Evolutionary conservation across 1,140 invertebrate genomes (phyloP).

Genomic region (Ceratosolen fusciceps): DNA sequence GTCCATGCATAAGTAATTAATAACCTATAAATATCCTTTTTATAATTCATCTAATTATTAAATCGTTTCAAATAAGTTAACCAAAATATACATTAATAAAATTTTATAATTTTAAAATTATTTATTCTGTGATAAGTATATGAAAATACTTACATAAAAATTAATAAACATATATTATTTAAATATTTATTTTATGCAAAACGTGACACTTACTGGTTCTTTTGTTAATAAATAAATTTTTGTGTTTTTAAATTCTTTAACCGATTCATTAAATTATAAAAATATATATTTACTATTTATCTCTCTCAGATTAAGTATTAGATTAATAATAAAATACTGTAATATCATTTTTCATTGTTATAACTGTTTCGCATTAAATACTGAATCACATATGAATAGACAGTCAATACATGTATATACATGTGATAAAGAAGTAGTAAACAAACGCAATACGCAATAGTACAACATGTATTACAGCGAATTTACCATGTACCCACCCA

Average conservation of each 20-base stretch:
- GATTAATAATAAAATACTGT: not conserved
- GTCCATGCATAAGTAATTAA: not conserved
- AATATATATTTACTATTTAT: too few species aligned
- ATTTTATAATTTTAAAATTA: not conserved
- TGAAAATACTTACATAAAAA: not conserved
- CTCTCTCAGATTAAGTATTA: not conserved
- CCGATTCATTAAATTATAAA: not conserved
- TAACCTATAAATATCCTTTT: not conserved
- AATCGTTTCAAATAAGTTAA: not conserved
- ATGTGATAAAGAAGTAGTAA: conserved; percentile 1
- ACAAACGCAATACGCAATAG: conserved; percentile 1
- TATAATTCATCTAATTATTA: not conserved
- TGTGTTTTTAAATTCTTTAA: not conserved
- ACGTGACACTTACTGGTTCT: not conserved
- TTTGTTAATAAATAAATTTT: not conserved
- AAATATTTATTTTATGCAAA: not conserved
- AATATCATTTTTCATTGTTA: conserved; percentile 5
- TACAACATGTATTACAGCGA: not conserved
- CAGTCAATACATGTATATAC: not conserved
- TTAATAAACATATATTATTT: not conserved
- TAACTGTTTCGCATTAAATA: too few species aligned
- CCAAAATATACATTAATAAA: not conserved
- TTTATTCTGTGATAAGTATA: not conserved
- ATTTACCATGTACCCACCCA: not conserved
- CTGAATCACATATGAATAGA: too few species aligned